Percentiles rank a stretch among this genome's conserved stretches.
phyloP scores from a whole-genome alignment of 2,888 invertebrate species.

The Lobophora halterata region DNA sequence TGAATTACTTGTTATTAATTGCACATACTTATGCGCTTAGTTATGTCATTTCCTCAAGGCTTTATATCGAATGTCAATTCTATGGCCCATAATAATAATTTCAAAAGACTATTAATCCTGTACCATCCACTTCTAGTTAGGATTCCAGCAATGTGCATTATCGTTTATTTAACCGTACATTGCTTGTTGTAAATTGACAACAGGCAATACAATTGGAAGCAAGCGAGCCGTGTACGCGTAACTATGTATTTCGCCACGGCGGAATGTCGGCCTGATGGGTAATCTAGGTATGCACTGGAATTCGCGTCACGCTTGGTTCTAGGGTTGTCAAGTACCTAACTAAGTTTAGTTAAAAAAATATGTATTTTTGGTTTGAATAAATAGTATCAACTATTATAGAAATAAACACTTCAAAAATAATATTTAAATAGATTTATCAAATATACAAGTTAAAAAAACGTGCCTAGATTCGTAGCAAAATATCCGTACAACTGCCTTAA shows the following conservation, averaged over 20 bases:
- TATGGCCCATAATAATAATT: slow-evolving; percentile 1
- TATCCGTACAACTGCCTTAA: no score
- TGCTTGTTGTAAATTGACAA: slow-evolving; percentile 38
- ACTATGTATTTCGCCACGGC: slow-evolving; percentile 50
- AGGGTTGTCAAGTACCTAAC: slow-evolving; percentile 15
- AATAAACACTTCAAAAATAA: background rate
- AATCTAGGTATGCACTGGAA: slow-evolving; percentile 22
- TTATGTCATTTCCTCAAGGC: slow-evolving; percentile 6
- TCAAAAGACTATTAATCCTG: slow-evolving; percentile 12
- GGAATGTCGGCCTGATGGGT: slow-evolving; percentile 41
- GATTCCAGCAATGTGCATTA: slow-evolving; percentile 2
- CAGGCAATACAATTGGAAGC: slow-evolving; percentile 38
- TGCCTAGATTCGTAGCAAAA: no score
- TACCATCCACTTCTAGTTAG: slow-evolving; percentile 8
- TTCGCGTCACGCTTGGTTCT: slow-evolving; percentile 16
- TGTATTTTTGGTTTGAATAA: no score
- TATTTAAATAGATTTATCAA: no score
- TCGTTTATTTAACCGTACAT: slow-evolving; percentile 36
- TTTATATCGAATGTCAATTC: slow-evolving; percentile 9
- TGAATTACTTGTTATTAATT: no score
- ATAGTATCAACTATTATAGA: background rate
- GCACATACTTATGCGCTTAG: no score
- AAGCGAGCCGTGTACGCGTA: slow-evolving; percentile 60
- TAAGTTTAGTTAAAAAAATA: background rate
- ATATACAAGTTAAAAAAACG: no score